These are phyloP conservation scores for Leptopilina clavipes DNA, from an alignment of 1,140 invertebrate species.

Conservation along the genomic window DNA sequence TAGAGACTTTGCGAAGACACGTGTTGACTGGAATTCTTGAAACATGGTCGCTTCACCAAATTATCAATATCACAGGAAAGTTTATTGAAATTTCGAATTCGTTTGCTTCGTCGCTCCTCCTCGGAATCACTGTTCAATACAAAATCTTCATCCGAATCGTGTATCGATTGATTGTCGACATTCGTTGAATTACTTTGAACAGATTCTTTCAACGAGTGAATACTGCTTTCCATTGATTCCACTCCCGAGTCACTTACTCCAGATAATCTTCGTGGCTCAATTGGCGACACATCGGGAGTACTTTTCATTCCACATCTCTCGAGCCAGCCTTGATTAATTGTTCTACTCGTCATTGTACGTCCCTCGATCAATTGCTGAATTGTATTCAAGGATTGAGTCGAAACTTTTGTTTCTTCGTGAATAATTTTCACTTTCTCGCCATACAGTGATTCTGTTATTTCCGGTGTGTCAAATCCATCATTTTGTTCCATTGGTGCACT, in stretches of 20 bases:
- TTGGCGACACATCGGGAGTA: conserved; percentile 42
- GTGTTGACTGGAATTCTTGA: conserved; percentile 33
- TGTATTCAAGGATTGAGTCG: conserved; percentile 64
- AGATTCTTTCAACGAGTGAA: conserved; percentile 45
- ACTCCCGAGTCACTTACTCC: conserved; percentile 61
- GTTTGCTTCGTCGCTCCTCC: conserved; percentile 68
- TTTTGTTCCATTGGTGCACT: conserved; percentile 32
- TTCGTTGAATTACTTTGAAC: neutral
- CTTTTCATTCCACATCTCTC: conserved; percentile 68
- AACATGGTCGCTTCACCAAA: conserved; percentile 50
- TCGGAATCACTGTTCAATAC: conserved; percentile 82
- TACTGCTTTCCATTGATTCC: conserved; percentile 59
- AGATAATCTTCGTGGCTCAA: conserved; percentile 30
- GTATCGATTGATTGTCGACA: neutral
- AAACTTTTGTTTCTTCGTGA: conserved; percentile 47
- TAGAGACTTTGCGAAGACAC: neutral
- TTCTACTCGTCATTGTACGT: conserved; percentile 41
- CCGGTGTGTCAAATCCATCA: conserved; percentile 17
- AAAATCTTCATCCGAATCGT: conserved; percentile 75
- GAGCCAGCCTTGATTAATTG: conserved; percentile 75
- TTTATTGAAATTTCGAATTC: conserved; percentile 64
- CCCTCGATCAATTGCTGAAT: conserved; percentile 65
- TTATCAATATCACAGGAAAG: conserved; percentile 45
- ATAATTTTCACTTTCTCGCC: conserved; percentile 57
- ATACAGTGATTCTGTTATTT: neutral